phyloP scores from a whole-genome alignment of 2,797 vertebrate genomes.

The Scyliorhinus canicula region DNA sequence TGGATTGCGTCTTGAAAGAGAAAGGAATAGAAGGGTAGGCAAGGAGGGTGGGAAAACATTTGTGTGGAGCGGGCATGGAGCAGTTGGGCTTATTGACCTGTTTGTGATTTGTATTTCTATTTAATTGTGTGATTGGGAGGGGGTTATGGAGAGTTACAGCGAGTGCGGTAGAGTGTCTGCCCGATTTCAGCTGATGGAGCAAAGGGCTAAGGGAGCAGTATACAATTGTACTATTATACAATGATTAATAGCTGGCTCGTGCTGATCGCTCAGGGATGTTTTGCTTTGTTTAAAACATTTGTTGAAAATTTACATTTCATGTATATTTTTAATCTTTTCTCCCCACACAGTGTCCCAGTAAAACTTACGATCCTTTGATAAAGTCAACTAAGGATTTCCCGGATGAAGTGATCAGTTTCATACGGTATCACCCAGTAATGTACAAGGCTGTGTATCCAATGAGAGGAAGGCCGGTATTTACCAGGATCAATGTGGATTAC shows the following conservation, averaged over 20 bases:
- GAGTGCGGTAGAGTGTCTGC: background rate
- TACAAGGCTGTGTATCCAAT: constrained; percentile 71
- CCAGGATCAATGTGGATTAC: constrained; percentile 79
- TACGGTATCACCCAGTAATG: constrained; percentile 85
- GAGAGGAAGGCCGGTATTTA: constrained; percentile 75
- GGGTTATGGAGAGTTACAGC: background rate
- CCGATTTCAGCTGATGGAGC: background rate
- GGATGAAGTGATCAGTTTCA: constrained; percentile 89
- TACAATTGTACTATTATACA: background rate
- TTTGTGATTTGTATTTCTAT: background rate
- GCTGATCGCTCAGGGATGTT: too few relatives aligned
- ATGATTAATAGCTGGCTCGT: background rate
- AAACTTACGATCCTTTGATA: constrained; percentile 83
- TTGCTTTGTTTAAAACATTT: background rate
- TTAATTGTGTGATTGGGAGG: background rate
- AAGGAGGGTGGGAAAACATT: background rate
- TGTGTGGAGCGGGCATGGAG: background rate
- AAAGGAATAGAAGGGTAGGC: background rate
- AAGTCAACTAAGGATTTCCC: constrained; percentile 95
- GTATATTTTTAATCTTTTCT: too few relatives aligned
- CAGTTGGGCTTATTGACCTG: background rate
- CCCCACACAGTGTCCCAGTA: constrained; percentile 79
- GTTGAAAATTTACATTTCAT: background rate
- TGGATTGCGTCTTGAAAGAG: background rate
- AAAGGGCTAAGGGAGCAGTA: background rate